Evolutionary conservation across 2,888 invertebrate species (phyloP).

Genomic region (Lysandra coridon): DNA sequence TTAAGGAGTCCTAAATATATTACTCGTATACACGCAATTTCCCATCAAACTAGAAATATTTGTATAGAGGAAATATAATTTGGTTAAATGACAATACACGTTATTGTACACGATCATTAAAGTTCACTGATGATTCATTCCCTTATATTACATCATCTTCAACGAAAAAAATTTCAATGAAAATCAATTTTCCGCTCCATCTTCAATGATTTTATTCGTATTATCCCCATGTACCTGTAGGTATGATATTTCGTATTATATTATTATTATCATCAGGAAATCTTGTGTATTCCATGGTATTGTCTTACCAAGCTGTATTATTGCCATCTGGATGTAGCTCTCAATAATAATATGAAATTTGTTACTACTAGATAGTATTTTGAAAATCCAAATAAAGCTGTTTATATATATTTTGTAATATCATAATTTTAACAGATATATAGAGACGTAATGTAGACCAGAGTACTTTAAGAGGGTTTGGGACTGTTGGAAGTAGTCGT

Average conservation of each 20-base stretch:
- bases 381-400: no score
- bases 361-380: no score
- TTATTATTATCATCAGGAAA: no score
- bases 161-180: conserved; percentile 3
- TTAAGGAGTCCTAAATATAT: neutral
- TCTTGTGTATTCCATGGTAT: no score
- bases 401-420: no score
- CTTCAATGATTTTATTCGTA: neutral
- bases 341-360: no score
- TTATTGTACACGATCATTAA: neutral
- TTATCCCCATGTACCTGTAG: neutral
- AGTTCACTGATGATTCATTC: neutral
- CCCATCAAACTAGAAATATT: neutral
- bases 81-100: neutral
- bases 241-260: neutral
- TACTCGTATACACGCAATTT: neutral
- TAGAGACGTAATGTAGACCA: no score
- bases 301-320: no score
- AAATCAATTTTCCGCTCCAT: neutral
- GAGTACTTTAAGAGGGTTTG: neutral
- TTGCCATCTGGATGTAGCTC: no score
- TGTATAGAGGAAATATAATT: neutral
- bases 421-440: no score
- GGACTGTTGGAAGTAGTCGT: neutral
- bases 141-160: neutral